Percentiles rank a stretch among this genome's conserved stretches.
phyloP scores from a whole-genome alignment of 2,113 vertebrate species.

The Mirza zaza region DNA sequence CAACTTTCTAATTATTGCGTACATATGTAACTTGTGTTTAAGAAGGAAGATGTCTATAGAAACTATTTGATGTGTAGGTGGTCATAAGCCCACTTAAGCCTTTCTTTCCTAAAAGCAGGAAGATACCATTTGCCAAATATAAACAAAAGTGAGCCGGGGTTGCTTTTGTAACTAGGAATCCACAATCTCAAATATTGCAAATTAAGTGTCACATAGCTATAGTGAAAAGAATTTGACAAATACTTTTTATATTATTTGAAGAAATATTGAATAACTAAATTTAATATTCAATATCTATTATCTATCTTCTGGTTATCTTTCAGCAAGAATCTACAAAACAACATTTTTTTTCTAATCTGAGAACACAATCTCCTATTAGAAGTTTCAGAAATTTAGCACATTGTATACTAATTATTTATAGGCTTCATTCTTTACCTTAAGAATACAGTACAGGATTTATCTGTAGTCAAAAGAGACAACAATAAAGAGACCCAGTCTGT shows the following conservation, averaged over 20 bases:
- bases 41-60: slow-evolving; percentile 2
- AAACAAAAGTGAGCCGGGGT: neutral
- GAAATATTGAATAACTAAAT: neutral
- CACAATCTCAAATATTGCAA: neutral
- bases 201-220: neutral
- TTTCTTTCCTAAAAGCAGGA: slow-evolving; percentile 57
- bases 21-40: slow-evolving; percentile 37
- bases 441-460: neutral
- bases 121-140: slow-evolving; percentile 17
- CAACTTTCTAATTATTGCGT: slow-evolving; percentile 31
- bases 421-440: neutral
- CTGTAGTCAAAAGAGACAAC: neutral
- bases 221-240: neutral
- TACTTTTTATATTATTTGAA: neutral
- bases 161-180: neutral
- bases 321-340: neutral
- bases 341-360: neutral
- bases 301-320: neutral
- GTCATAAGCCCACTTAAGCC: slow-evolving; percentile 33
- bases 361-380: neutral
- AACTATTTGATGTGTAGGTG: slow-evolving; percentile 47
- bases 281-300: neutral
- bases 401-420: neutral
- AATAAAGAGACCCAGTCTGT: neutral
- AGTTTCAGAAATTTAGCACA: neutral